Percentiles rank a stretch among this genome's conserved stretches.
Evolutionary conservation across 2,113 vertebrate species (phyloP).

Genomic region (Pandion haliaetus): DNA sequence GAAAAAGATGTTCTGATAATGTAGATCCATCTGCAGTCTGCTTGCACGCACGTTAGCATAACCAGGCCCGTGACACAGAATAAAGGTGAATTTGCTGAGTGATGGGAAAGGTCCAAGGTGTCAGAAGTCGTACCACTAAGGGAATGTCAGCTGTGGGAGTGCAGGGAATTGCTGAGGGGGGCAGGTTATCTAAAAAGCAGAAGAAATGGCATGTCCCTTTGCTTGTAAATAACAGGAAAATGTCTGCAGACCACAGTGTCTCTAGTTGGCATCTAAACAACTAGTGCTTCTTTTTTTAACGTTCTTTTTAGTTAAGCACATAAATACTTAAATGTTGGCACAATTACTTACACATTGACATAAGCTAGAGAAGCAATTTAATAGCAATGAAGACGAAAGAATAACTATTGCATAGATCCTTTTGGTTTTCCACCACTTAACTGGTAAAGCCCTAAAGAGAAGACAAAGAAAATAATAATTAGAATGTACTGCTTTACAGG

Average conservation of each 20-base stretch:
- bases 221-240: background rate
- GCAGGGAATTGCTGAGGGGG: fast-evolving
- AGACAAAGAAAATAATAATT: constrained; percentile 26
- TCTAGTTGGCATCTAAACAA: background rate
- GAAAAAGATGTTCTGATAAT: background rate
- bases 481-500: background rate
- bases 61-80: background rate
- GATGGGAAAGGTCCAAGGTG: background rate
- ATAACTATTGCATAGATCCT: background rate
- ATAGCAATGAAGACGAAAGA: background rate
- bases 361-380: background rate
- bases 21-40: background rate
- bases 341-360: background rate
- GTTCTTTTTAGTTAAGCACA: background rate
- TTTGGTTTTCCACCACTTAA: background rate
- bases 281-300: background rate
- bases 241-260: background rate
- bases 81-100: background rate
- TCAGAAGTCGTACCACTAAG: fast-evolving
- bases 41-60: fast-evolving
- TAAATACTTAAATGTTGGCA: background rate
- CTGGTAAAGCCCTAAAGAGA: background rate
- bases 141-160: background rate
- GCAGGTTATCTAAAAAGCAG: background rate
- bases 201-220: background rate